phyloP scores from a whole-genome alignment of 2,888 invertebrate species.

The Glyphotaelius pellucidus region DNA sequence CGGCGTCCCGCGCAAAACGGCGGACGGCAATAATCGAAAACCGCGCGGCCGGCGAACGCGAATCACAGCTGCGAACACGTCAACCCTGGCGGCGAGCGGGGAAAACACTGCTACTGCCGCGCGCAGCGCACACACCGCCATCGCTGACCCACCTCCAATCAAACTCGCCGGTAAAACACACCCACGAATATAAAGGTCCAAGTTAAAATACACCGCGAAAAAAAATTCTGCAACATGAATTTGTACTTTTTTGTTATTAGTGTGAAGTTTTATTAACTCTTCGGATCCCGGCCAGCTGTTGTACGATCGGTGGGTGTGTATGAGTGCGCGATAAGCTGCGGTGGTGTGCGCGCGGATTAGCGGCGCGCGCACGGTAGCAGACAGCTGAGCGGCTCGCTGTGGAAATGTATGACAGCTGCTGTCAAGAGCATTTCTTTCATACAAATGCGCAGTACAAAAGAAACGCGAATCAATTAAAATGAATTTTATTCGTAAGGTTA shows the following conservation, averaged over 20 bases:
- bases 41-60: slow-evolving; percentile 35
- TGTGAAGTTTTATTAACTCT: slow-evolving; percentile 9
- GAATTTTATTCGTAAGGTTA: background rate
- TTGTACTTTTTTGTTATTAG: background rate
- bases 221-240: background rate
- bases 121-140: slow-evolving; percentile 39
- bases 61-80: slow-evolving; percentile 42
- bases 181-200: slow-evolving; percentile 6
- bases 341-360: slow-evolving; percentile 38
- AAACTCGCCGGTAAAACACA: background rate
- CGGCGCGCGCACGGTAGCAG: slow-evolving; percentile 61
- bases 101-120: slow-evolving; percentile 53
- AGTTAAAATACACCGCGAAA: background rate
- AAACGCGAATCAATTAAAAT: background rate
- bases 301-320: background rate
- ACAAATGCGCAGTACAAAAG: slow-evolving; percentile 7
- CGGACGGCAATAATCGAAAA: slow-evolving; percentile 47
- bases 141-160: slow-evolving; percentile 15
- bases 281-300: slow-evolving; percentile 47
- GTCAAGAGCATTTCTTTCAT: slow-evolving; percentile 15
- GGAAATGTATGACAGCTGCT: slow-evolving; percentile 42
- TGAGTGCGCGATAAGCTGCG: background rate
- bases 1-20: slow-evolving; percentile 48
- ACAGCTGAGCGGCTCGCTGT: slow-evolving; percentile 52
- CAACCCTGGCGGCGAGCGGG: slow-evolving; percentile 52